These are phyloP conservation scores for Pogonognathellus flavescens DNA, from an alignment of 1,140 invertebrate genomes.

Conservation along the genomic window DNA sequence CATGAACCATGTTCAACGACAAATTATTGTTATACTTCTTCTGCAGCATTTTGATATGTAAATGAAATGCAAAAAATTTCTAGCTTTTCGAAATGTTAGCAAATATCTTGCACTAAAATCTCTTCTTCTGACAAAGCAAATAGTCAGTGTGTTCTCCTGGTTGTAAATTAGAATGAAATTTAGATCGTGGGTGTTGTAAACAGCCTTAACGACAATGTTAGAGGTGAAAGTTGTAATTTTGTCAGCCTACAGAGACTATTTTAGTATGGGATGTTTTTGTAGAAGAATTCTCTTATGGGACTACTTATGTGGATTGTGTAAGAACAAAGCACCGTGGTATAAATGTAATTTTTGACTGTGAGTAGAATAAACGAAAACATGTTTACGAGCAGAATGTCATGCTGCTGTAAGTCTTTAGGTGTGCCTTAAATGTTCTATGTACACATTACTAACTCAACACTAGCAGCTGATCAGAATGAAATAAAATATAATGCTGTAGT, in stretches of 20 bases:
- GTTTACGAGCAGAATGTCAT: too few species aligned
- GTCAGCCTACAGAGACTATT: conserved; percentile 13
- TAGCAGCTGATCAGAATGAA: background rate
- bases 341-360: background rate
- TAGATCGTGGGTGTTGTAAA: background rate
- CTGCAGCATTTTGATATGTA: background rate
- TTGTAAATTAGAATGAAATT: background rate
- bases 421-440: background rate
- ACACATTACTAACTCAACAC: background rate
- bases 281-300: conserved; percentile 30
- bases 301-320: conserved; percentile 34
- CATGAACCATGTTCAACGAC: background rate
- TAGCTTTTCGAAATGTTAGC: too few species aligned
- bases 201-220: conserved; percentile 3
- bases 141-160: too few species aligned
- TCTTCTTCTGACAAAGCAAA: background rate
- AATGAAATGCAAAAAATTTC: too few species aligned
- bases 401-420: too few species aligned
- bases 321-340: background rate
- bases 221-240: conserved; percentile 42
- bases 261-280: background rate
- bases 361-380: too few species aligned
- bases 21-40: background rate
- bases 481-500: background rate
- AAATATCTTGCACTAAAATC: too few species aligned